Base-by-base conservation (phyloP, 2,797 vertebrate species). In the Macroramphosus scolopax region DNA sequence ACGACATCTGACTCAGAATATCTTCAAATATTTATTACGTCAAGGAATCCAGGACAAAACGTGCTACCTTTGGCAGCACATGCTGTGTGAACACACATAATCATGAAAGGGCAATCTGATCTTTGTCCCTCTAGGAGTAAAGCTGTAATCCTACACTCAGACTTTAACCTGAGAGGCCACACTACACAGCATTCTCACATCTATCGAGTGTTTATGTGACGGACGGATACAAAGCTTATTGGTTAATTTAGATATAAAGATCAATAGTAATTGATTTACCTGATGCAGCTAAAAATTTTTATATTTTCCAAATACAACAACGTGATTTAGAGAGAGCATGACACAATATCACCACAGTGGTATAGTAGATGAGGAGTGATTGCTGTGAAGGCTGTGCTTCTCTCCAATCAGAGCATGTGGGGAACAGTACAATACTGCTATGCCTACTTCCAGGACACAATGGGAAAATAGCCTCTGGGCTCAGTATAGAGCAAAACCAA, bases 91-190 rank as follows among this genome's bases (percentile, higher is more conserved):
- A 59, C 16, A 30, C 40, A 74, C 66, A 67, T 13, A 60, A 34
- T 66, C 63, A 63, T 35, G 41, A 56, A 52, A 63, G 39, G 63
- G 79, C 54, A 73, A 84, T 66, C 58, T 72, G 82, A 87, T 85
- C 83, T 87, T 87, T 86, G 84, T 75, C 75, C 83, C 68, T 52
- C 47, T 57, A 66, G 80, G 56, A 70, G 68, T 73, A 69, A 46
- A 32, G 48, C 63, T 51, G 82, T 72, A 86, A 87, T 58, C 51
- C 69, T 68, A 84, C 75, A 69, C 83, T 51, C 51, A 49, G 56
- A 75, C 67, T 70, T 77, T 63, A 76, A 79, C 72, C 52, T 24
- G 69, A 81, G 55, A 56, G 49, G 60, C 46, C 28, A 2, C 36
- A 53, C 35, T 36, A 63, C 77, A 81, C 77, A 35, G 66, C 76